Conservation (phyloP, 2,797 vertebrate species). For the Petrocephalus sullivani region DNA sequence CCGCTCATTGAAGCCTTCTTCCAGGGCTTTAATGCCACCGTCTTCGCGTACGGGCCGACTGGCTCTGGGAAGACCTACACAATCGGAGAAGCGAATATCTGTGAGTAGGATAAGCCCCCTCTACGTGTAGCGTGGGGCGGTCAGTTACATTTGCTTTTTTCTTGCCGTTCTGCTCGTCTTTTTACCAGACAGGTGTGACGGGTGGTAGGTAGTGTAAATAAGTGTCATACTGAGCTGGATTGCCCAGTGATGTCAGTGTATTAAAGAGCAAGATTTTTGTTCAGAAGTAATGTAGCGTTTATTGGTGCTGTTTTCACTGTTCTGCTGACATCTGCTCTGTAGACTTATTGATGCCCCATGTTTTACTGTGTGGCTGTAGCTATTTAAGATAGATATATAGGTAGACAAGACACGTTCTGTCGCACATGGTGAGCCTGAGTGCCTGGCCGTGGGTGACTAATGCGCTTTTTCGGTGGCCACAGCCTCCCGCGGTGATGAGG, state of each 20-base stretch:
- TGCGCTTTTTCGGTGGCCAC: constrained; percentile 32
- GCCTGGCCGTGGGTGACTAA: neutral
- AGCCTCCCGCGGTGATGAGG: constrained; percentile 89
- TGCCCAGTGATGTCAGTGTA: neutral
- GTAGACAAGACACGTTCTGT: neutral
- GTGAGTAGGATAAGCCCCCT: constrained; percentile 66
- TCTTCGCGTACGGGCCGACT: constrained; percentile 93
- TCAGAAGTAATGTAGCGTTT: neutral
- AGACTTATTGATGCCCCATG: neutral
- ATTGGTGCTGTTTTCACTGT: neutral
- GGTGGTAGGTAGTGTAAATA: neutral
- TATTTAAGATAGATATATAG: neutral
- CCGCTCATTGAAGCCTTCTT: constrained; percentile 89
- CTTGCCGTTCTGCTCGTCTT: neutral
- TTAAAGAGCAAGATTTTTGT: neutral
- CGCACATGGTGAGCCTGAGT: neutral
- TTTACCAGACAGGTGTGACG: neutral
- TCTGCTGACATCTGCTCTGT: neutral
- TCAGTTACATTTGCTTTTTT: neutral
- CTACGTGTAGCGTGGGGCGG: constrained; percentile 35
- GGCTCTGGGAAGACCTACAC: constrained; percentile 96
- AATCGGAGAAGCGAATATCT: constrained; percentile 87
- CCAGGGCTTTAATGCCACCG: constrained; percentile 87
- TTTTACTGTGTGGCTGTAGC: neutral
- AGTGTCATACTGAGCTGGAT: neutral